Evolutionary conservation across 2,888 invertebrate species (phyloP), one percentile per base, ranked within the genome.

Genomic region (Amaurobius ferox): DNA sequence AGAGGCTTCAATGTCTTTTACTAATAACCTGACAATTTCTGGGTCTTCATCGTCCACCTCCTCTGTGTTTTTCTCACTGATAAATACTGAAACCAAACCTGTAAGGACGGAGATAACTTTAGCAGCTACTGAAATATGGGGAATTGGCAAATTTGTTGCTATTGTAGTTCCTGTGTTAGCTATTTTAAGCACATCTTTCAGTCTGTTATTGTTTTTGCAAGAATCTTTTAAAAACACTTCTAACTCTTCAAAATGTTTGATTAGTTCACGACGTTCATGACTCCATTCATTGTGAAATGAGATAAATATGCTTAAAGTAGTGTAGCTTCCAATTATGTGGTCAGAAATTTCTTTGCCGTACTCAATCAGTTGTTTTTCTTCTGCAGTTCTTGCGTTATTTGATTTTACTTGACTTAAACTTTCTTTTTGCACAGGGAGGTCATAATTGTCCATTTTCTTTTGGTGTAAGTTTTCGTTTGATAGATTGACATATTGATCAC

Each of bases 311-410:
- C 16, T 44, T n/a, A 64, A 39, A 5, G 62, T 32, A 2, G 40
- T 13, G 32, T 79, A 28, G 40, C 70, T 64, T 71, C 71, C 79
- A 19, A 44, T 62, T 2, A 79, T 71, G 11, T 64, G 23, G 28
- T 79, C 64, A 1, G 71, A 79, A 5, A 79, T 70, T 23, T 79
- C 79, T 71, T 6, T 62, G 19, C 79, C 71, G 23, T 44, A 79
- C 13, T 30, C 2, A 9, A 79, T n/a, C n/a, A n/a, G n/a, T n/a
- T n/a, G n/a, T n/a, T n/a, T n/a, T n/a, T n/a, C n/a, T n/a, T n/a
- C n/a, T n/a, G n/a, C n/a, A n/a, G n/a, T n/a, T n/a, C n/a, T n/a
- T n/a, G n/a, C n/a, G n/a, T n/a, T n/a, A n/a, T n/a, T n/a, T n/a
- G n/a, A n/a, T n/a, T n/a, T n/a, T n/a, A n/a, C n/a, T n/a, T n/a